These are phyloP conservation scores for Benthochromis sp. DNA, from an alignment of 2,113 vertebrate genomes.

Conservation along the genomic window DNA sequence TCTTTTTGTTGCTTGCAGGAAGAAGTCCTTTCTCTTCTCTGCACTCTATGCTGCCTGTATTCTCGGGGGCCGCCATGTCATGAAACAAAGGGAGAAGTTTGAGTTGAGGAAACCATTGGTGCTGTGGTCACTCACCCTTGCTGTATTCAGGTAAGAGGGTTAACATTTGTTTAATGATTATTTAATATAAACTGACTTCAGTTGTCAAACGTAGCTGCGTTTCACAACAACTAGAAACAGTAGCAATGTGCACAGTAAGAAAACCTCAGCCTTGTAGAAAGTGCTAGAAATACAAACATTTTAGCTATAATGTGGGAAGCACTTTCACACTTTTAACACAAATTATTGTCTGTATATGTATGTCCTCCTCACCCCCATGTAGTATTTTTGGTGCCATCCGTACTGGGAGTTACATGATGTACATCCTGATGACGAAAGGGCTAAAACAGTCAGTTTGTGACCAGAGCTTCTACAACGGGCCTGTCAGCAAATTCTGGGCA, in stretches of 20 bases:
- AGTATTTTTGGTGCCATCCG: constrained; percentile 98
- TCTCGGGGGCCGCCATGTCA: constrained; percentile 92
- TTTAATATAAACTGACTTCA: neutral
- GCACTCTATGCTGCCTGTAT: constrained; percentile 95
- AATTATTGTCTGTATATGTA: neutral
- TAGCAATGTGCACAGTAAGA: neutral
- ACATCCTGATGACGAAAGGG: constrained; percentile 97
- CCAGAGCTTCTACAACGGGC: constrained; percentile 98
- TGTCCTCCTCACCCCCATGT: constrained; percentile 10
- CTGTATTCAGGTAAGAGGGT: constrained; percentile 85
- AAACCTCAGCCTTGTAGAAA: neutral
- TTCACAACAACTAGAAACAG: neutral
- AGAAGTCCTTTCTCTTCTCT: constrained; percentile 97
- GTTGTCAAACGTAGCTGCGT: neutral
- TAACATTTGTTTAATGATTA: neutral
- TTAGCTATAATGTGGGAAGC: neutral
- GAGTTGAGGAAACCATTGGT: constrained; percentile 95
- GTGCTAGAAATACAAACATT: neutral
- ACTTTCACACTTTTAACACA: neutral
- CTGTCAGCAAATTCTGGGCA: constrained; percentile 99
- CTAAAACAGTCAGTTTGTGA: constrained; percentile 97
- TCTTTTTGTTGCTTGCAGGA: constrained; percentile 75
- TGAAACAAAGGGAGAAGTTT: constrained; percentile 99
- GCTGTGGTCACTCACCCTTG: constrained; percentile 97
- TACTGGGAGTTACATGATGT: constrained; percentile 95